Conservation (phyloP, 1,140 invertebrate species). For the Temnothorax longispinosus region DNA sequence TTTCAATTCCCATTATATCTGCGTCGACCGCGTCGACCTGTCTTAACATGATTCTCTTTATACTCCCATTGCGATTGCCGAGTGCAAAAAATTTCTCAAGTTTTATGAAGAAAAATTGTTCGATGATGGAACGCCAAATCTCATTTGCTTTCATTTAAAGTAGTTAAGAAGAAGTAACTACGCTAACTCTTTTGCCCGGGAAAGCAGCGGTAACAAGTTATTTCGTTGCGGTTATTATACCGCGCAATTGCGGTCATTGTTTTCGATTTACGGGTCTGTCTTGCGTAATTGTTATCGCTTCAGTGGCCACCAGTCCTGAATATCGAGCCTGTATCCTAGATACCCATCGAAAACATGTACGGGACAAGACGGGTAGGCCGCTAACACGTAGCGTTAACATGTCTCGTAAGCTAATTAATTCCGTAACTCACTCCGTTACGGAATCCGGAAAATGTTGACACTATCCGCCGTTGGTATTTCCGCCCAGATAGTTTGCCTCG, state of each 20-base stretch:
- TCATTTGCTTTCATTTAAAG: conserved; percentile 17
- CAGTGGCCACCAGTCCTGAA: not conserved
- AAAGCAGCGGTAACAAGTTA: not conserved
- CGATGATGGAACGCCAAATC: not conserved
- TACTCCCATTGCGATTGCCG: not conserved
- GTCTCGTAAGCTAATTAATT: conserved; percentile 47
- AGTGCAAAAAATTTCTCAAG: not conserved
- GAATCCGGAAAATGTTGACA: conserved; percentile 45
- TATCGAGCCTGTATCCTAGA: not conserved
- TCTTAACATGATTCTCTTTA: not conserved
- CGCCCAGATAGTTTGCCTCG: not conserved
- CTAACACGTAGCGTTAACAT: not conserved
- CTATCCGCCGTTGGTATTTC: conserved; percentile 5
- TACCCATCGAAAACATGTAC: not conserved
- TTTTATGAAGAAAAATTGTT: not conserved
- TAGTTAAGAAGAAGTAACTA: conserved; percentile 1
- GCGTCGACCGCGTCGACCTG: not conserved
- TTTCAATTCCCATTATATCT: not conserved
- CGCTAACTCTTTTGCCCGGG: not conserved
- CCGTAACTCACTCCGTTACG: conserved; percentile 1
- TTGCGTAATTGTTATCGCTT: not conserved
- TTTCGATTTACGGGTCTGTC: not conserved
- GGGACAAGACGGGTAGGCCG: not conserved
- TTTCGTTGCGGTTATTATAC: not conserved
- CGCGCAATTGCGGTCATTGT: not conserved